These are phyloP conservation scores for Empis stercorea DNA, from an alignment of 2,888 invertebrate species.

Conservation along the genomic window DNA sequence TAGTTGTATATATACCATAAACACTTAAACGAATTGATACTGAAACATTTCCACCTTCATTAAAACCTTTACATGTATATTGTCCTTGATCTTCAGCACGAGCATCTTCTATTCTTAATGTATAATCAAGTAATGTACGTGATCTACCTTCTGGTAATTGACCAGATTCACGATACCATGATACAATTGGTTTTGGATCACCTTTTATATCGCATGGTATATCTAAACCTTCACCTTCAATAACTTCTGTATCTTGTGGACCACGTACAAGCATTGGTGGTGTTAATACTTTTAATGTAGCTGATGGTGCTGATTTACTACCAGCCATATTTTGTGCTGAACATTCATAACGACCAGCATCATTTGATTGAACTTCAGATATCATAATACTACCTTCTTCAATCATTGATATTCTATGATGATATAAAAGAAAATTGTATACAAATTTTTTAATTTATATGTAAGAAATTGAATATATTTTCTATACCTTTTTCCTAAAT, in stretches of 20 bases:
- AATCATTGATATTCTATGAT: slow-evolving; percentile 18
- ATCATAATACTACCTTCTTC: slow-evolving; percentile 21
- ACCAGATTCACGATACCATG: slow-evolving; percentile 19
- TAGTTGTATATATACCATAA: slow-evolving; percentile 19
- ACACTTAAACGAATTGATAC: slow-evolving; percentile 18
- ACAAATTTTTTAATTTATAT: too few relatives aligned
- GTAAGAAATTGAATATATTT: too few relatives aligned
- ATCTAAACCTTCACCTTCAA: slow-evolving; percentile 21
- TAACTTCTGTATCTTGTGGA: slow-evolving; percentile 21
- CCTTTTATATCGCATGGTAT: slow-evolving; percentile 20
- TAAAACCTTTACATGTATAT: slow-evolving; percentile 19
- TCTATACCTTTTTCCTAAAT: slow-evolving; percentile 20
- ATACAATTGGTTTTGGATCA: slow-evolving; percentile 19
- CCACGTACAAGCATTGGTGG: slow-evolving; percentile 20
- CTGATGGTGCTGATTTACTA: slow-evolving; percentile 18
- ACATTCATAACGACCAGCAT: slow-evolving; percentile 21
- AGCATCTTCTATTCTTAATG: slow-evolving; percentile 20
- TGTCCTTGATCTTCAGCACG: slow-evolving; percentile 20
- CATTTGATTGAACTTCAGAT: slow-evolving; percentile 19
- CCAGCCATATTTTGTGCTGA: slow-evolving; percentile 24
- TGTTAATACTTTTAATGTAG: slow-evolving; percentile 18
- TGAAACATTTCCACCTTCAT: slow-evolving; percentile 22
- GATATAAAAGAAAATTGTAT: neutral
- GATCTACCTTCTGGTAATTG: slow-evolving; percentile 20
- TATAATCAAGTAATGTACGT: slow-evolving; percentile 20